Evolutionary conservation across 2,113 vertebrate species (phyloP).

Genomic region (Archilochus colubris): DNA sequence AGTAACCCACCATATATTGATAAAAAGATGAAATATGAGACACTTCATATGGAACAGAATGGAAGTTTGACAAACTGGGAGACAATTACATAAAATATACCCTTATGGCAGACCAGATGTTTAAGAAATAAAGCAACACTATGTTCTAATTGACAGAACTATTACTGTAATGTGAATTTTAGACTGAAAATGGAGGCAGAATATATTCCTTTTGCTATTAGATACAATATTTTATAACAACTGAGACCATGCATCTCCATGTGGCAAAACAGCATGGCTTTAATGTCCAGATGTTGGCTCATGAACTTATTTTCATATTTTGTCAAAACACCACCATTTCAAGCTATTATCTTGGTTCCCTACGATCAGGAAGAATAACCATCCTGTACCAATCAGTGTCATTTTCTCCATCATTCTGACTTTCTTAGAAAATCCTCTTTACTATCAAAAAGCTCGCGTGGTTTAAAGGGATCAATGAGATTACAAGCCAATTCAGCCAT

Average conservation of each 20-base stretch:
- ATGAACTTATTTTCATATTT: fast-evolving
- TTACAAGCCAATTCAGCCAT: not conserved
- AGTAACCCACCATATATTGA: not conserved
- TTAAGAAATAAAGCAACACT: not conserved
- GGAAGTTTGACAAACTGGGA: not conserved
- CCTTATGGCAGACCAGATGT: not conserved
- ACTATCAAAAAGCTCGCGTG: not conserved
- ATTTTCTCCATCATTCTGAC: not conserved
- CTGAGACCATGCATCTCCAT: not conserved
- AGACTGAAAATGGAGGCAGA: not conserved
- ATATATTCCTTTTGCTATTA: not conserved
- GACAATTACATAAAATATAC: not conserved
- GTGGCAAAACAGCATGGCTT: not conserved
- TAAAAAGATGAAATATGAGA: not conserved
- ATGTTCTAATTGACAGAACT: not conserved
- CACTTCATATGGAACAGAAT: not conserved
- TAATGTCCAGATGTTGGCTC: not conserved
- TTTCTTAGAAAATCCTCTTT: not conserved
- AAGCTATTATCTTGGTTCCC: not conserved
- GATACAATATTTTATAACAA: not conserved
- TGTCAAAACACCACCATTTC: not conserved
- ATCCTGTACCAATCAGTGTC: not conserved
- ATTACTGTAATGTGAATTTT: not conserved
- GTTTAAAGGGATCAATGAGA: not conserved
- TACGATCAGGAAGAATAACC: not conserved